phyloP scores from a whole-genome alignment of 1,140 invertebrate species.

The Drosophila nigrodunni region DNA sequence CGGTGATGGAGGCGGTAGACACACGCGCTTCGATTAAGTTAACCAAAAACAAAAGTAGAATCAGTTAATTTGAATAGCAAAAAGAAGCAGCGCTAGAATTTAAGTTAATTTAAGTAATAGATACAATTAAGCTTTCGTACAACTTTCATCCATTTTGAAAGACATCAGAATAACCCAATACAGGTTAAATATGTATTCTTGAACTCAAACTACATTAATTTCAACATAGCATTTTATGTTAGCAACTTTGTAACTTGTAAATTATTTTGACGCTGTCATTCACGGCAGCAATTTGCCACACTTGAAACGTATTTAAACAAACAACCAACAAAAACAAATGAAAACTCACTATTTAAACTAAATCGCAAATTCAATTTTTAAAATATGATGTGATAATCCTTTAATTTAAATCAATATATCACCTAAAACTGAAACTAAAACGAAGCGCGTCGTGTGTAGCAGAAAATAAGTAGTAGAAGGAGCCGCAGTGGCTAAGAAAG shows the following conservation, averaged over 20 bases:
- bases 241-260: constrained; percentile 56
- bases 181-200: constrained; percentile 16
- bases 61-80: constrained; percentile 78
- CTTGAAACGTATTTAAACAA: constrained; percentile 27
- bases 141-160: constrained; percentile 35
- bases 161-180: constrained; percentile 11
- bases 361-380: constrained; percentile 62
- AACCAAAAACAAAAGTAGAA: constrained; percentile 55
- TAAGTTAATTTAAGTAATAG: constrained; percentile 78
- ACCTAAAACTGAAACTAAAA: constrained; percentile 57
- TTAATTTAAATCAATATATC: constrained; percentile 79
- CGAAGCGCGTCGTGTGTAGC: constrained; percentile 60
- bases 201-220: constrained; percentile 36
- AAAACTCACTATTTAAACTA: constrained; percentile 63
- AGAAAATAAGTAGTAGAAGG: not conserved
- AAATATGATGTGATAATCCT: constrained; percentile 78
- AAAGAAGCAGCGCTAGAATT: constrained; percentile 69
- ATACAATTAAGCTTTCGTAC: constrained; percentile 77
- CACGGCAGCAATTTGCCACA: constrained; percentile 22
- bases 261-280: constrained; percentile 68
- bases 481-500: constrained; percentile 1
- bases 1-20: constrained; percentile 84
- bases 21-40: constrained; percentile 86
- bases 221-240: constrained; percentile 73
- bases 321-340: constrained; percentile 26